These are phyloP conservation scores for Luidia sarsii DNA, from an alignment of 53 echinoderm and acorn worm genomes.

Conservation along the genomic window DNA sequence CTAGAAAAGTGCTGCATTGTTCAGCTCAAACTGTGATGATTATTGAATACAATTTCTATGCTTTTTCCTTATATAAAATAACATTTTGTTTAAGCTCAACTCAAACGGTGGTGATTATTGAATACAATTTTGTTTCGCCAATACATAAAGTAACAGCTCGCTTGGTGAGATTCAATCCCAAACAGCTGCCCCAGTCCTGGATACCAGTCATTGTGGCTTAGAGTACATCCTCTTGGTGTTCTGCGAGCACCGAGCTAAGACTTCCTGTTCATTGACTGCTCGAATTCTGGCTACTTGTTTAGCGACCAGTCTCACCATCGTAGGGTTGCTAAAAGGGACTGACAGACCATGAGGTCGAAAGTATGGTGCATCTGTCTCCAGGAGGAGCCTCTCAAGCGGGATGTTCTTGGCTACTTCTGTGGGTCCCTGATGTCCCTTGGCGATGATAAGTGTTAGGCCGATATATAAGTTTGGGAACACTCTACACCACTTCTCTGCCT, in stretches of 20 bases:
- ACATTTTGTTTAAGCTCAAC: no score
- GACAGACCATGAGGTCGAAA: no score
- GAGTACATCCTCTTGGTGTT: slow-evolving; percentile 11
- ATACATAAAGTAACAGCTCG: no score
- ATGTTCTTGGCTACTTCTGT: neutral
- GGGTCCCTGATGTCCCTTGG: neutral
- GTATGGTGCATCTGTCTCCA: neutral
- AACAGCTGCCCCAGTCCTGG: no score
- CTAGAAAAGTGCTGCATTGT: no score
- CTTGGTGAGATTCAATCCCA: no score
- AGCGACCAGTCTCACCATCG: neutral
- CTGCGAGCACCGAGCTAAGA: neutral
- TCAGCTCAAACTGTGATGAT: no score
- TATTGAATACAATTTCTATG: no score
- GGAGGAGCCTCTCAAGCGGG: neutral
- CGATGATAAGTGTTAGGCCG: neutral
- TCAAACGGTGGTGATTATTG: no score
- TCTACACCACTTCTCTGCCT: neutral
- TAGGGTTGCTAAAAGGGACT: slow-evolving; percentile 10
- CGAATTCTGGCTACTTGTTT: neutral
- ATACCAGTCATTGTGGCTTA: no score
- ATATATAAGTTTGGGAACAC: neutral
- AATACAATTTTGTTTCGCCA: no score
- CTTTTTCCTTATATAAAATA: no score
- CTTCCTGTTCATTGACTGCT: neutral